Base-by-base conservation (phyloP, 2,888 invertebrate genomes). In the Buathra laborator region DNA sequence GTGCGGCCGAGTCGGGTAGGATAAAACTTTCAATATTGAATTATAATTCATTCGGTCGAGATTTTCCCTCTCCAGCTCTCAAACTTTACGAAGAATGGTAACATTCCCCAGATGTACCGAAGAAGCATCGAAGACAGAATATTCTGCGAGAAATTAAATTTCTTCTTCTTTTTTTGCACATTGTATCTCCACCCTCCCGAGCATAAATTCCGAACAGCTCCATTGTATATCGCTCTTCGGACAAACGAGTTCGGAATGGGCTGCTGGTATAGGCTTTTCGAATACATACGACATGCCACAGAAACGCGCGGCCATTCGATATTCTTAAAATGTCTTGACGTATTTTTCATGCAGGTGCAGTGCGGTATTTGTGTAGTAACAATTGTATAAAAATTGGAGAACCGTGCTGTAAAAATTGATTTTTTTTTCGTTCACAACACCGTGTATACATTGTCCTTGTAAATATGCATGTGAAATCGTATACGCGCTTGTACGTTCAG, bases 11-110 rank as follows among this genome's bases (percentile, higher is more conserved):
- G 64, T 64, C 37, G 67, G 37, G n/a, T 43, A 32, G 37, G 62
- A 71, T 64, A 32, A 79, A 72, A 79, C 79, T 72, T 83, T 83
- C 67, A 66, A 71, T 83, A 83, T 78, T 62, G 67, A 78, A 72
- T 83, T 72, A 67, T 83, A 83, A 78, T 78, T 78, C 67, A 67
- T 67, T 77, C 72, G 67, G 59, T 37, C 48, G 72, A 78, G 16
- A 43, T 48, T 46, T 16, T 37, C 37, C 37, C 48, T 48, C 48
- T n/a, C 48, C 48, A 48, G 43, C 32, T n/a, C 6, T 37, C 53
- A 12, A 43, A 7, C 59, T 59, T 67, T 19, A 59, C 66, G 29
- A 46, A 43, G 5, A 71, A 66, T 12, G 10, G 46, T 44, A 37
- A 44, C 56, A 56, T 44, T 44, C 19, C 16, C 72, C 59, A 67